Evolutionary conservation across 2,797 vertebrate genomes (phyloP).

Genomic region (Myripristis jacobus): DNA sequence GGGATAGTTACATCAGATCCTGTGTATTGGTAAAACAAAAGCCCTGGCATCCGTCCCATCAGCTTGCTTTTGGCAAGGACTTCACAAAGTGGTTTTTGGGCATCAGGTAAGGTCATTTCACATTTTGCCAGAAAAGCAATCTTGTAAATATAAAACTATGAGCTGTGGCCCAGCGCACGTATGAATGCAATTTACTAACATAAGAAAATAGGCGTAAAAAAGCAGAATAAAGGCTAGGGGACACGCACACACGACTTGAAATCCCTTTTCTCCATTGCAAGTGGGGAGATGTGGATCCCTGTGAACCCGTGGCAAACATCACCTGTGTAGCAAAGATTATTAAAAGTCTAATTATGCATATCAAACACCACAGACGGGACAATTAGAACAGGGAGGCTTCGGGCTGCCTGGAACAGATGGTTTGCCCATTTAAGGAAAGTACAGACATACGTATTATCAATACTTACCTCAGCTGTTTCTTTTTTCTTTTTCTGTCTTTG

Average conservation of each 20-base stretch:
- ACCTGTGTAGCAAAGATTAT: constrained; percentile 81
- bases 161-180: background rate
- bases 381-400: constrained; percentile 73
- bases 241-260: constrained; percentile 3
- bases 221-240: background rate
- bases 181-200: background rate
- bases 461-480: constrained; percentile 40
- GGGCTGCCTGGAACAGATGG: constrained; percentile 78
- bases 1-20: too few species aligned
- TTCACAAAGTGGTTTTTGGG: background rate
- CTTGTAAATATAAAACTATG: background rate
- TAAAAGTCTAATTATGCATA: constrained; percentile 84
- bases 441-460: constrained; percentile 68
- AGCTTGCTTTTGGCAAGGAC: background rate
- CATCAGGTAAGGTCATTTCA: background rate
- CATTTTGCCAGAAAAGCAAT: background rate
- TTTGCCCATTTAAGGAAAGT: constrained; percentile 65
- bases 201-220: background rate
- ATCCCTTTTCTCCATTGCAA: constrained; percentile 40
- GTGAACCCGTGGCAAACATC: constrained; percentile 72
- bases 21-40: too few species aligned
- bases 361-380: constrained; percentile 80
- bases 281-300: constrained; percentile 44
- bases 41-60: background rate
- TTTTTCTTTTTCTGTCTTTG: constrained; percentile 35